Percentiles rank a stretch among this genome's conserved stretches.
Conservation (phyloP, 2,113 vertebrate genomes). For the Suncus etruscus region DNA sequence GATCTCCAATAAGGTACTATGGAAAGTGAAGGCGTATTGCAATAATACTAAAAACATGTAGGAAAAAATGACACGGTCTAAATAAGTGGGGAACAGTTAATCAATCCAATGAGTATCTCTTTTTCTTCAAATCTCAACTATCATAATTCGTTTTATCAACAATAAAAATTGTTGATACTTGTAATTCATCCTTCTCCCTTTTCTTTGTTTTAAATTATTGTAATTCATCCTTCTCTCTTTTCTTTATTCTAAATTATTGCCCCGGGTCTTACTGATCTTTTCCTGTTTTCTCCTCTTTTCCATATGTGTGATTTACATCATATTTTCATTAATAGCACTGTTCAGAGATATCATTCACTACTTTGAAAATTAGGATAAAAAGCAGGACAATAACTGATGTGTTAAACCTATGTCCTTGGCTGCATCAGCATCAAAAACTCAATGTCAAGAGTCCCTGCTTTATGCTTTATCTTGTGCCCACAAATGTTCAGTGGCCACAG, state of each 20-base stretch:
- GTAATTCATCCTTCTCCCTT: not conserved
- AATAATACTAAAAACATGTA: not conserved
- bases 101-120: rapidly evolving
- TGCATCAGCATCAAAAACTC: not conserved
- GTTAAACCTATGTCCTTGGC: constrained; percentile 46
- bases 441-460: not conserved
- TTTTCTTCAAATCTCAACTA: not conserved
- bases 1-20: not conserved
- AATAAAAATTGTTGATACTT: not conserved
- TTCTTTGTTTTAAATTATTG: not conserved
- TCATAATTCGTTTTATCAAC: not conserved
- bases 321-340: not conserved
- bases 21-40: not conserved
- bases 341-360: not conserved
- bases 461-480: not conserved
- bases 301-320: constrained; percentile 9
- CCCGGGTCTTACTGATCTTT: not conserved
- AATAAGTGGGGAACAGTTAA: not conserved
- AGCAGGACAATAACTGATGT: not conserved
- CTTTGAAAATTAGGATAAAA: not conserved
- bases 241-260: not conserved
- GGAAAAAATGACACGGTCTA: not conserved
- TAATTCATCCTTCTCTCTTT: not conserved
- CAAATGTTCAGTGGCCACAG: constrained; percentile 42
- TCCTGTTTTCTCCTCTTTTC: not conserved